phyloP scores from a whole-genome alignment of 1,140 invertebrate genomes.

The Aradophagus sp. region DNA sequence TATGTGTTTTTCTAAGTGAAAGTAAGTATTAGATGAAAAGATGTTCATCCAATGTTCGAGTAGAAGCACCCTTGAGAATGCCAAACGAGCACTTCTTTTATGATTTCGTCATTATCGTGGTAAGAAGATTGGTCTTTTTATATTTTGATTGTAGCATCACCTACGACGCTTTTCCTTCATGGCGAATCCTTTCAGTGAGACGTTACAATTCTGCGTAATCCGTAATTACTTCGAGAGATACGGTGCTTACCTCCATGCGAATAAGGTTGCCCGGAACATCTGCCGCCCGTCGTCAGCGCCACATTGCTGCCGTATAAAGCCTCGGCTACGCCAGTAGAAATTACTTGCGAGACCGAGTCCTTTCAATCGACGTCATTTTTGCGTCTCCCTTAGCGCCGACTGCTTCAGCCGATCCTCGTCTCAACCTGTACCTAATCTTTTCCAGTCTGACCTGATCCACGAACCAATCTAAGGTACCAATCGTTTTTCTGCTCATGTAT shows the following conservation, averaged over 20 bases:
- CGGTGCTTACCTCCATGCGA: conserved; percentile 31
- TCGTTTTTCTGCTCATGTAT: conserved; percentile 33
- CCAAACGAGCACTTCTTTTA: conserved; percentile 52
- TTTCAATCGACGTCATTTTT: conserved; percentile 41
- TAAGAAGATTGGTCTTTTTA: conserved; percentile 52
- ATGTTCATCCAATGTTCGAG: too few relatives aligned
- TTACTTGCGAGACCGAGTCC: conserved; percentile 55
- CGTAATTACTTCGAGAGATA: conserved; percentile 57
- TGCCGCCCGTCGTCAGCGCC: conserved; percentile 29
- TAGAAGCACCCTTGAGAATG: neutral
- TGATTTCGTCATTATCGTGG: conserved; percentile 65
- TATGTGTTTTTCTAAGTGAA: too few relatives aligned
- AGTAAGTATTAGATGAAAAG: too few relatives aligned
- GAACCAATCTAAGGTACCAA: conserved; percentile 19
- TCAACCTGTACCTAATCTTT: conserved; percentile 23
- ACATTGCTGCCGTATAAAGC: conserved; percentile 18
- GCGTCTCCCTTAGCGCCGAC: neutral
- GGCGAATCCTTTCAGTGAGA: conserved; percentile 38
- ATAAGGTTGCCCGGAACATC: conserved; percentile 43
- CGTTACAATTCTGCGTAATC: conserved; percentile 53
- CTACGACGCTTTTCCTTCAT: conserved; percentile 41
- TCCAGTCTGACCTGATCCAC: conserved; percentile 9
- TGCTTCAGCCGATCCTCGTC: too few relatives aligned
- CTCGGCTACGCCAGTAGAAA: conserved; percentile 53
- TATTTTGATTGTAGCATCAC: conserved; percentile 40